These are phyloP conservation scores for Rhyzopertha dominica DNA, from an alignment of 1,140 invertebrate species.

Conservation along the genomic window DNA sequence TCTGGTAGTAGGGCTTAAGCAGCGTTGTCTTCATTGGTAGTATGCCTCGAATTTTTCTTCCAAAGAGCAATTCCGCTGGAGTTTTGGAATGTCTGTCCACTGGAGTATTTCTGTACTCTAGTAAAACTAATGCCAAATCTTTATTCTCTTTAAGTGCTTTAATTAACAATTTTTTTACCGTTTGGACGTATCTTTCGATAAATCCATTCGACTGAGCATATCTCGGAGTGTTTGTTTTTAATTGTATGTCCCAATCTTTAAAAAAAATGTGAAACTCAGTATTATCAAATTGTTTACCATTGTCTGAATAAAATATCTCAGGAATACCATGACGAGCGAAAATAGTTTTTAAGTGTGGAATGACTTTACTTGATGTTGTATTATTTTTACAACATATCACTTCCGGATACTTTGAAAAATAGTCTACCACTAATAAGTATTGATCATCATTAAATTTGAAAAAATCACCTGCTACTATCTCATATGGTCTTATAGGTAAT, in stretches of 20 bases:
- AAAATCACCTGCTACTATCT: constrained; percentile 6
- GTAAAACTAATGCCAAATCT: constrained; percentile 5
- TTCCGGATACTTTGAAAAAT: too few species aligned
- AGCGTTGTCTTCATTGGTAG: too few species aligned
- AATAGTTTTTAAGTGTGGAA: constrained; percentile 7
- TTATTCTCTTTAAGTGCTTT: constrained; percentile 7
- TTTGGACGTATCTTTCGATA: background rate
- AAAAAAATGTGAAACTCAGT: background rate
- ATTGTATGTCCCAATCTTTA: too few species aligned
- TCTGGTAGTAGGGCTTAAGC: constrained; percentile 9
- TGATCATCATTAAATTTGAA: constrained; percentile 1
- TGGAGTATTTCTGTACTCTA: constrained; percentile 11
- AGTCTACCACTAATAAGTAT: too few species aligned
- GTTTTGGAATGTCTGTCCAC: too few species aligned
- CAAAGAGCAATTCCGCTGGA: too few species aligned
- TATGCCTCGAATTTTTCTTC: too few species aligned
- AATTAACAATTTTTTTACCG: background rate
- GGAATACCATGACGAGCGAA: constrained; percentile 12
- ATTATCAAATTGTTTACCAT: constrained; percentile 8
- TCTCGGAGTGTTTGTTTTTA: background rate
- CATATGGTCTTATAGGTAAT: constrained; percentile 1
- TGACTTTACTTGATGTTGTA: constrained; percentile 3
- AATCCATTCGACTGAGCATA: background rate
- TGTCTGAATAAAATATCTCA: constrained; percentile 4
- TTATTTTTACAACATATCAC: too few species aligned